Evolutionary conservation across 2,113 vertebrate species (phyloP).

Genomic region (Ornithorhynchus anatinus): DNA sequence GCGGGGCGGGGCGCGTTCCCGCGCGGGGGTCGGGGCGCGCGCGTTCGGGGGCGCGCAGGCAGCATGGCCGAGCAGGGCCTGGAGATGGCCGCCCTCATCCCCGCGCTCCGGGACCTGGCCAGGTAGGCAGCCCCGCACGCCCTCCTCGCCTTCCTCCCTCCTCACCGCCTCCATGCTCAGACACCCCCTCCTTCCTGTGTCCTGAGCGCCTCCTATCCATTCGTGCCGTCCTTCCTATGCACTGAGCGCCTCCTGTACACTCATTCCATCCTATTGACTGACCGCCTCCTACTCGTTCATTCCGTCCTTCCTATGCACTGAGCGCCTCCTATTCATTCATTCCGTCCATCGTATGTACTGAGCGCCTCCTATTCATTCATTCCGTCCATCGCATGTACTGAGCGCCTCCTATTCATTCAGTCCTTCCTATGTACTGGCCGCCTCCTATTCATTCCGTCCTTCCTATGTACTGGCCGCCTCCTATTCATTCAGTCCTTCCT

Average conservation of each 20-base stretch:
- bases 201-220: neutral
- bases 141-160: neutral
- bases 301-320: no score
- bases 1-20: no score
- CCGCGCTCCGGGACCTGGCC: conserved; percentile 89
- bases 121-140: conserved; percentile 68
- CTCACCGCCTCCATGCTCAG: neutral
- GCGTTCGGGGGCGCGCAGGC: no score
- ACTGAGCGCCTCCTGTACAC: neutral
- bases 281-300: neutral
- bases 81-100: conserved; percentile 96
- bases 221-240: neutral
- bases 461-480: no score
- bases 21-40: no score
- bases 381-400: no score
- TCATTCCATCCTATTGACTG: neutral
- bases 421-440: neutral
- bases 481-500: no score
- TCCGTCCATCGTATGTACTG: no score
- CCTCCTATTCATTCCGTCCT: no score
- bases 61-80: conserved; percentile 80
- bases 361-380: neutral
- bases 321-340: neutral
- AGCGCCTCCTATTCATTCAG: neutral
- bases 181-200: neutral